These are phyloP conservation scores for Nowickia ferox DNA, from an alignment of 2,888 invertebrate genomes.

Conservation along the genomic window DNA sequence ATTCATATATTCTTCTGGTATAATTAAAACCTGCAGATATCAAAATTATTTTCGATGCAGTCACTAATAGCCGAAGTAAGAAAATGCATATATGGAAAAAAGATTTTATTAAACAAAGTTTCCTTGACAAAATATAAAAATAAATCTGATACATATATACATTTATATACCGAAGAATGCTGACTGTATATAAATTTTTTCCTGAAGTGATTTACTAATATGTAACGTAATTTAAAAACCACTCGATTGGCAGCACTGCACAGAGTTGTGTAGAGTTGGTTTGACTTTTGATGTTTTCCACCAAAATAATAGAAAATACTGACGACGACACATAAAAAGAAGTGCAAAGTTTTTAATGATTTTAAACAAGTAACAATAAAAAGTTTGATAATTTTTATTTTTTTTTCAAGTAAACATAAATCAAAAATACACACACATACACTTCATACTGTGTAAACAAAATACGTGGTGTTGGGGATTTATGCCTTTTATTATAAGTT, in stretches of 20 bases:
- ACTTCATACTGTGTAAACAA: constrained; percentile 42
- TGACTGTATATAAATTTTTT: too few species aligned
- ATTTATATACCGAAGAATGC: too few species aligned
- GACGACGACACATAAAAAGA: constrained; percentile 63
- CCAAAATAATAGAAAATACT: constrained; percentile 58
- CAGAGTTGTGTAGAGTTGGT: constrained; percentile 36
- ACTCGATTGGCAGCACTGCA: neutral
- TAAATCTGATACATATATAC: too few species aligned
- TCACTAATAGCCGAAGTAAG: too few species aligned
- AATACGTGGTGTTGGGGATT: constrained; percentile 45
- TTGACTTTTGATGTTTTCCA: constrained; percentile 55
- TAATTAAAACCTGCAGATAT: too few species aligned
- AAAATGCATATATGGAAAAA: too few species aligned
- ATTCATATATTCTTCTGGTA: too few species aligned
- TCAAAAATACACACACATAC: neutral
- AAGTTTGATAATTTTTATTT: constrained; percentile 34
- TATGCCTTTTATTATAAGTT: neutral
- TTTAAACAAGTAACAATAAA: constrained; percentile 43
- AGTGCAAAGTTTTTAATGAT: constrained; percentile 58
- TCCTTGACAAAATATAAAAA: too few species aligned
- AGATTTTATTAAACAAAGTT: too few species aligned
- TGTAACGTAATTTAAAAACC: neutral
- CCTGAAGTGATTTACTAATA: too few species aligned
- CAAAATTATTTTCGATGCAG: too few species aligned
- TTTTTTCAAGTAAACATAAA: constrained; percentile 38